phyloP scores from a whole-genome alignment of 2,888 invertebrate genomes.

The Diadegma fenestrale region DNA sequence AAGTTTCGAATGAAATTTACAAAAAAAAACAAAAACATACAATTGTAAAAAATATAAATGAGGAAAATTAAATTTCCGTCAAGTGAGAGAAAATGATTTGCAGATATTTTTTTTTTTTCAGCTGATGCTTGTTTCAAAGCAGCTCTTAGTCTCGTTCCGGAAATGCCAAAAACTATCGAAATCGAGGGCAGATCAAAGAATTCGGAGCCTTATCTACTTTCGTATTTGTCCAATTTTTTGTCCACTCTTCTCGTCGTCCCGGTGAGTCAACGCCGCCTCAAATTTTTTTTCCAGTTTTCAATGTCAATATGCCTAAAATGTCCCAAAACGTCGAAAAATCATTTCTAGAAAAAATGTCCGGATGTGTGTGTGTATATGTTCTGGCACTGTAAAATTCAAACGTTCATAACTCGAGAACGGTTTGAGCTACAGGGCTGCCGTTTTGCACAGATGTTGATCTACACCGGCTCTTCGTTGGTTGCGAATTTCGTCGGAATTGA shows the following conservation, averaged over 20 bases:
- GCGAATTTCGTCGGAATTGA: no score
- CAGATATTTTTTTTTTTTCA: slow-evolving; percentile 82
- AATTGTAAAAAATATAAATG: not conserved
- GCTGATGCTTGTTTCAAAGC: slow-evolving; percentile 98
- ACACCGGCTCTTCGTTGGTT: no score
- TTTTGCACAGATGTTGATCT: no score
- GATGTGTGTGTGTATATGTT: no score
- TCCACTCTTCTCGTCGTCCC: slow-evolving; percentile 94
- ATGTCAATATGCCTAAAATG: no score
- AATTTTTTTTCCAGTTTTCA: no score
- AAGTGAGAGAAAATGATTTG: not conserved
- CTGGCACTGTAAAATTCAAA: no score
- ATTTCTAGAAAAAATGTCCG: no score
- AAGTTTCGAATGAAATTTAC: not conserved
- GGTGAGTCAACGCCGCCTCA: slow-evolving; percentile 85
- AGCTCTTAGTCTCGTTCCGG: slow-evolving; percentile 92
- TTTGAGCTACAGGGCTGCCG: no score
- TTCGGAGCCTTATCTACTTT: slow-evolving; percentile 90
- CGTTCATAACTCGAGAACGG: no score
- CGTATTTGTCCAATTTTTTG: slow-evolving; percentile 91
- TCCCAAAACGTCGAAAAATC: no score
- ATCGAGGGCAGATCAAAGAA: slow-evolving; percentile 91
- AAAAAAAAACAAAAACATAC: no score
- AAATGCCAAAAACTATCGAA: slow-evolving; percentile 90
- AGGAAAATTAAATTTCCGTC: not conserved